A percentile compares a stretch with the other conserved stretches of the same genome.
Conservation (phyloP, 1,140 invertebrate species). For the Formica exsecta region DNA sequence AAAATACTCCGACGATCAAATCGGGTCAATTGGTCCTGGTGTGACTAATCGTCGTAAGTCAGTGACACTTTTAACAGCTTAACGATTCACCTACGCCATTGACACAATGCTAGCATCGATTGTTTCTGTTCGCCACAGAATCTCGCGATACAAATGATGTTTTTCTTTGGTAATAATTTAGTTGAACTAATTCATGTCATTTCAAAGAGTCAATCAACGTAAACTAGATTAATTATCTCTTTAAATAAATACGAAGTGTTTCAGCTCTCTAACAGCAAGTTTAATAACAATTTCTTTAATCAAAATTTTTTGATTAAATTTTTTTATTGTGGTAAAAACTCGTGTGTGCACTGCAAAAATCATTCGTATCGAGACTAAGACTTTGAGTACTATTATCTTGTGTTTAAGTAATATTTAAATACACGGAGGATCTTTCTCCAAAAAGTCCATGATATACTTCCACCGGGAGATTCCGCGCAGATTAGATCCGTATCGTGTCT, state of each 20-base stretch:
- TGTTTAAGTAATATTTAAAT: conserved; percentile 36
- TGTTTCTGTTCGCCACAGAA: conserved; percentile 2
- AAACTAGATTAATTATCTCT: background rate
- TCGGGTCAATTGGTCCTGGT: conserved; percentile 82
- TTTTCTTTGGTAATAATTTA: background rate
- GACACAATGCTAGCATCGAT: background rate
- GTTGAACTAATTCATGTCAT: background rate
- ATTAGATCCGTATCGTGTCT: conserved; percentile 46
- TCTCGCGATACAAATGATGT: background rate
- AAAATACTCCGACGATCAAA: conserved; percentile 78
- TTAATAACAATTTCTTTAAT: background rate
- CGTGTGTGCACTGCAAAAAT: background rate
- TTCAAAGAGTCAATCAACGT: background rate
- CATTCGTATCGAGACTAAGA: background rate
- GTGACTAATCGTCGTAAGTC: conserved; percentile 79
- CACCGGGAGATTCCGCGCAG: conserved; percentile 32
- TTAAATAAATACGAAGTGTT: background rate
- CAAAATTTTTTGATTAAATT: background rate
- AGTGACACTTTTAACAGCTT: conserved; percentile 70
- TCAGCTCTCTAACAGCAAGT: background rate
- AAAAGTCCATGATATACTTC: background rate
- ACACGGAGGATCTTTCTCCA: background rate
- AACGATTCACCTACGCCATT: conserved; percentile 68
- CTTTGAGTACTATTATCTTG: background rate
- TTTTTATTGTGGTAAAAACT: background rate